Base-by-base conservation (phyloP, 2,113 vertebrate species). In the Perccottus glenii region DNA sequence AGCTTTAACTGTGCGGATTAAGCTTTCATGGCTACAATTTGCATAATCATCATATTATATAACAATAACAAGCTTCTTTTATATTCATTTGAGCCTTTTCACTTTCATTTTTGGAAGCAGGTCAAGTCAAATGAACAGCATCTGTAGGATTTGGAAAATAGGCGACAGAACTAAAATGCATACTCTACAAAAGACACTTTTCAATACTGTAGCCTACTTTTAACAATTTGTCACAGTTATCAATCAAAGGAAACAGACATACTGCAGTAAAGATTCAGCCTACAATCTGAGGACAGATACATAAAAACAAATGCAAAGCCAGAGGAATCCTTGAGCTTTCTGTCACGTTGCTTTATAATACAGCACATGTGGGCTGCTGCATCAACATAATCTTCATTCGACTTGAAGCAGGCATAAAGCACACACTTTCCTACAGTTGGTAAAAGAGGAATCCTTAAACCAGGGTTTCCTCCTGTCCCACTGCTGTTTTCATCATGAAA, bases 351-450 rank as follows among this genome's bases (percentile, higher is more conserved):
- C 86, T 81, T 86, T 80, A 82, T 77, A 78, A 73, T 52, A 49
- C 68, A 79, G 68, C 78, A 12, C 47, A 78, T 74, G 86, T 84
- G 82, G 85, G 85, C 68, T 50, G 86, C 74, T 42, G 75, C 87
- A 86, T 80, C 49, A 76, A 78, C 86, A 83, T 83, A 75, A 85
- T 84, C 77, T 83, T 60, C 75, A 80, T 86, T 69, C 62, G 52
- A 64, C 77, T 36, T 70, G 63, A 15, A 73, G 73, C 69, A 67
- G 69, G 73, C 85, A 67, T 56, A 44, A 50, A 74, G 55, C 69
- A 52, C 40, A 60, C 46, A 57, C 53, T 63, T 59, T 60, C 73
- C 72, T n/a, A 1, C 58, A 59, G 82, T 70, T 47, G 40, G 9
- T 36, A 32, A 49, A 16, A 38, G 9, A 60, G 36, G 46, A 67